These are phyloP conservation scores for Drosophila micromelanica DNA, from an alignment of 1,140 invertebrate species.

Conservation along the genomic window DNA sequence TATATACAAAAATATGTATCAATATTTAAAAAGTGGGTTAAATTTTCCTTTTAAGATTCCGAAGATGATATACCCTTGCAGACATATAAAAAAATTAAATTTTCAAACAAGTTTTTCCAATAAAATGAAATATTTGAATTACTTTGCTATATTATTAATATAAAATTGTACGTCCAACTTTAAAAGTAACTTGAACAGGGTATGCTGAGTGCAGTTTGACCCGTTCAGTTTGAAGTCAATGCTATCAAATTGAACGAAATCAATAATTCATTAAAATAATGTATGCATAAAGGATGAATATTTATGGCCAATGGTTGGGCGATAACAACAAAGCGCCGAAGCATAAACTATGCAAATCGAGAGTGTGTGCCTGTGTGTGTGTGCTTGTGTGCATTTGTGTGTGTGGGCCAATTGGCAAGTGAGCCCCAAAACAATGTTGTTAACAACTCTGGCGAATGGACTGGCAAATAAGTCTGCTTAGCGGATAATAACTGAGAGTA, in stretches of 20 bases:
- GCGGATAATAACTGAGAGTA: conserved; percentile 40
- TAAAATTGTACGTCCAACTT: too few relatives aligned
- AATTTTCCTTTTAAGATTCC: too few relatives aligned
- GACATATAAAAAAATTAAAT: too few relatives aligned
- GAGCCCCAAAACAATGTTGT: conserved; percentile 59
- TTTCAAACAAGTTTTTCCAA: too few relatives aligned
- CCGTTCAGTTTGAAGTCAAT: neutral
- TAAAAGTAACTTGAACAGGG: too few relatives aligned
- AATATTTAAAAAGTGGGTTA: too few relatives aligned
- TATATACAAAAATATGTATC: too few relatives aligned
- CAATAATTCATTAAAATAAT: conserved; percentile 82
- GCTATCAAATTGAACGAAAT: conserved; percentile 60
- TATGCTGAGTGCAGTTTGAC: too few relatives aligned
- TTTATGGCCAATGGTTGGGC: conserved; percentile 60
- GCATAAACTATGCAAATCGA: conserved; percentile 66
- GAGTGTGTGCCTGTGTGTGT: neutral
- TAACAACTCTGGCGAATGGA: conserved; percentile 42
- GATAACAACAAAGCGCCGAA: conserved; percentile 34
- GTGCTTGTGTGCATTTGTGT: neutral
- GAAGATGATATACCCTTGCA: too few relatives aligned
- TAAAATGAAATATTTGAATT: too few relatives aligned
- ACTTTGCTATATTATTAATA: too few relatives aligned
- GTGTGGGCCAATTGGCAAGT: conserved; percentile 35
- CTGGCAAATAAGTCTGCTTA: conserved; percentile 22
- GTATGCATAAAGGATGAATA: conserved; percentile 76